Conservation (phyloP, 2,888 invertebrate genomes). For the Himalopsyche japonica region DNA sequence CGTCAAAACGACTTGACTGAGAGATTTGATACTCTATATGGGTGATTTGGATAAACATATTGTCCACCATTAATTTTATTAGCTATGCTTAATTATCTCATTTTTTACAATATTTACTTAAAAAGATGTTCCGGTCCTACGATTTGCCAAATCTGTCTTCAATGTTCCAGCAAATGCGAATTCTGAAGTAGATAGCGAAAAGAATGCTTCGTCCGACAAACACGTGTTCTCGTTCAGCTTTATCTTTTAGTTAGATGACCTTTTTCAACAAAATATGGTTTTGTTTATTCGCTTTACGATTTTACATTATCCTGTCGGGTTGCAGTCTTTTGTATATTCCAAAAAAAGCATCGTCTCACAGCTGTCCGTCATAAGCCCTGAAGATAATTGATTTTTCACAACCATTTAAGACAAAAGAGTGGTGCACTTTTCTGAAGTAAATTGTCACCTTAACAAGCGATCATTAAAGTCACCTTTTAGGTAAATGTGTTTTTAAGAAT, state of each 20-base stretch:
- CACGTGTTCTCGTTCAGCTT: constrained; percentile 18
- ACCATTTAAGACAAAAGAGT: background rate
- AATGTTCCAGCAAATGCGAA: background rate
- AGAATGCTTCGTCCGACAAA: constrained; percentile 2
- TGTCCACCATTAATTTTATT: too few species aligned
- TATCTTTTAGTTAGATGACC: constrained; percentile 25
- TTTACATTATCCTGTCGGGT: background rate
- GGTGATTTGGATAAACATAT: too few species aligned
- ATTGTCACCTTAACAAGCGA: background rate
- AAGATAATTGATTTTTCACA: background rate
- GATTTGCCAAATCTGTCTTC: background rate
- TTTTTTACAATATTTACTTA: background rate
- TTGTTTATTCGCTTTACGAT: constrained; percentile 26
- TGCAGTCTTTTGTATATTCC: background rate
- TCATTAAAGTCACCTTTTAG: background rate
- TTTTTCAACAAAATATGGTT: constrained; percentile 23
- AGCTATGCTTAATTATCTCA: too few species aligned
- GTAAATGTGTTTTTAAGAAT: background rate
- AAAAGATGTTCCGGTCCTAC: background rate
- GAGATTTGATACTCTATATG: too few species aligned
- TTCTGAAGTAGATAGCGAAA: background rate
- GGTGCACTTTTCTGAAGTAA: background rate
- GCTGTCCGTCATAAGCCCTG: background rate
- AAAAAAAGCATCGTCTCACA: background rate
- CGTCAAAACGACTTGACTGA: too few species aligned